phyloP scores from a whole-genome alignment of 2,888 invertebrate species.

The Oxyteleia sp. region DNA sequence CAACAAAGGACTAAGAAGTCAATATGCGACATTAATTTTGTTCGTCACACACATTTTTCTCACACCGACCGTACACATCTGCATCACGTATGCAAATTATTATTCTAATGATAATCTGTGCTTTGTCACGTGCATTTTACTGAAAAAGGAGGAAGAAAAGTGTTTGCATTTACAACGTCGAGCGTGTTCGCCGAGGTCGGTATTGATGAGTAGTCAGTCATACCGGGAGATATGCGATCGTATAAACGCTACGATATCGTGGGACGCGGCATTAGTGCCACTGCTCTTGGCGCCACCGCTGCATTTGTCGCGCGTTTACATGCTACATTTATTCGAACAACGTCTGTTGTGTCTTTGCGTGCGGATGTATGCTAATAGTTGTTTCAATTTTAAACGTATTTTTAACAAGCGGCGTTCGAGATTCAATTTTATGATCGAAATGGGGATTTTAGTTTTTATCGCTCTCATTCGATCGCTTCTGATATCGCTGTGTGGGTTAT shows the following conservation, averaged over 20 bases:
- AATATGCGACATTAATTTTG: too few species aligned
- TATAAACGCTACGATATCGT: constrained; percentile 9
- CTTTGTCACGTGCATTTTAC: not conserved
- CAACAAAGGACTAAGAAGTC: too few species aligned
- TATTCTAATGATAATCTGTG: too few species aligned
- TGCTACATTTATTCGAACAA: constrained; percentile 9
- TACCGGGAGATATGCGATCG: constrained; percentile 12
- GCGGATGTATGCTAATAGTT: not conserved
- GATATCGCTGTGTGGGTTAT: too few species aligned
- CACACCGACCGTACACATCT: too few species aligned
- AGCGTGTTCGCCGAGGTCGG: not conserved
- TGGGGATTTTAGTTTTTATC: too few species aligned
- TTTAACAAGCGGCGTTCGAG: not conserved
- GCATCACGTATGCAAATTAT: too few species aligned
- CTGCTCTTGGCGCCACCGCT: constrained; percentile 12
- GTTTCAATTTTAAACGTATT: constrained; percentile 1
- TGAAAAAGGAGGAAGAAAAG: constrained; percentile 1
- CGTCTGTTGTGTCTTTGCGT: not conserved
- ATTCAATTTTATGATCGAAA: not conserved
- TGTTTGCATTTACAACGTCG: not conserved
- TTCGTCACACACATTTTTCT: too few species aligned
- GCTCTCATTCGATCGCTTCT: not conserved
- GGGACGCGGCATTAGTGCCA: constrained; percentile 12
- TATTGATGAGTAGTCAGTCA: constrained; percentile 8
- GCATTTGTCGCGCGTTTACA: constrained; percentile 14